A percentile compares a stretch with the other conserved stretches of the same genome.
Conservation (phyloP, 2,113 vertebrate genomes). For the Mesocricetus auratus region DNA sequence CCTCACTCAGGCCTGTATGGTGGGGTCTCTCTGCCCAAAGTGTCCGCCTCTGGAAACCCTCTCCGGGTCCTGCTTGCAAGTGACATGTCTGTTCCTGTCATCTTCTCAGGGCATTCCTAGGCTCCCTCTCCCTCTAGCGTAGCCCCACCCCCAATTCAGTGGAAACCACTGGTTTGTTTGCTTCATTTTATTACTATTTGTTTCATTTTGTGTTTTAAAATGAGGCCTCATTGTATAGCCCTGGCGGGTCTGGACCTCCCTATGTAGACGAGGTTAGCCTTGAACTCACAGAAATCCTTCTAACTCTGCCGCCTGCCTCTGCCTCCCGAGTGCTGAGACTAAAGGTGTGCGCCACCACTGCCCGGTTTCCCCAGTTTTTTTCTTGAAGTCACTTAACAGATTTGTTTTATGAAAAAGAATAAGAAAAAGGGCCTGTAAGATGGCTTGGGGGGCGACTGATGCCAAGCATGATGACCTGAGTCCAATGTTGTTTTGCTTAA, state of each 20-base stretch:
- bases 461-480: neutral
- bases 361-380: too few relatives aligned
- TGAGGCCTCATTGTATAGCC: neutral
- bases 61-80: neutral
- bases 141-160: neutral
- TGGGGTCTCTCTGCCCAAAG: neutral
- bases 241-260: neutral
- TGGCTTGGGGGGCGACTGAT: neutral
- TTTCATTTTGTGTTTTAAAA: neutral
- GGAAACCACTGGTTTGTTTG: neutral
- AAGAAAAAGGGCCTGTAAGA: too few relatives aligned
- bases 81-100: neutral
- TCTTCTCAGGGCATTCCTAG: neutral
- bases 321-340: too few relatives aligned
- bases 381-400: neutral
- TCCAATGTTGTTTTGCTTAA: too few relatives aligned
- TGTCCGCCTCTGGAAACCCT: neutral
- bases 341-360: too few relatives aligned
- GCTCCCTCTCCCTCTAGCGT: neutral
- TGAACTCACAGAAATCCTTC: too few relatives aligned
- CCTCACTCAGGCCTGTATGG: neutral
- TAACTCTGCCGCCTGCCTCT: too few relatives aligned
- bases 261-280: too few relatives aligned
- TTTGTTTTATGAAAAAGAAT: neutral
- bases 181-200: neutral